Percentiles rank a stretch among this genome's conserved stretches.
Evolutionary conservation across 2,888 invertebrate species (phyloP).

Genomic region (Ischnus inquisitorius): DNA sequence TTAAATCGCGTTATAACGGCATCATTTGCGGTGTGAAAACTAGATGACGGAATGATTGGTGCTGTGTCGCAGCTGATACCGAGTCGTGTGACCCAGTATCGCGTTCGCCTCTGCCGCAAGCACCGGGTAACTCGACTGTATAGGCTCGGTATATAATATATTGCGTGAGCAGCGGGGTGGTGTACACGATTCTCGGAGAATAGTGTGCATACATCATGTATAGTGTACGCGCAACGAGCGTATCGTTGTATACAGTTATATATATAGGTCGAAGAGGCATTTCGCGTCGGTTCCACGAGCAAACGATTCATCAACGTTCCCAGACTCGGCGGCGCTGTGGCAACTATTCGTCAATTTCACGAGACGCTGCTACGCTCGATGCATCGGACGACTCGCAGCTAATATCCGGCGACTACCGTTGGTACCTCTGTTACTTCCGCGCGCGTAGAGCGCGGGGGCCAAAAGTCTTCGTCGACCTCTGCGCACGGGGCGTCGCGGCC

Average conservation of each 20-base stretch:
- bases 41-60: constrained; percentile 53
- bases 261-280: constrained; percentile 31
- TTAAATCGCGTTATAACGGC: constrained; percentile 13
- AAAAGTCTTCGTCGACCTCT: constrained; percentile 55
- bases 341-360: constrained; percentile 79
- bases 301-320: constrained; percentile 77
- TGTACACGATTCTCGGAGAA: constrained; percentile 51
- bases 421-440: constrained; percentile 54
- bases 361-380: constrained; percentile 71
- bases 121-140: not conserved
- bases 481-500: constrained; percentile 40
- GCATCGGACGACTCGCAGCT: constrained; percentile 72
- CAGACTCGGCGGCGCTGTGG: constrained; percentile 66
- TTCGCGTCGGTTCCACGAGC: constrained; percentile 55
- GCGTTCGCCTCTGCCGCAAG: constrained; percentile 40
- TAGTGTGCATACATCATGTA: constrained; percentile 52
- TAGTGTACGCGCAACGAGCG: constrained; percentile 43
- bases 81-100: constrained; percentile 49
- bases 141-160: constrained; percentile 50
- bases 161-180: constrained; percentile 49
- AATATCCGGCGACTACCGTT: constrained; percentile 73
- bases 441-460: constrained; percentile 25
- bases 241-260: constrained; percentile 6
- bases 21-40: constrained; percentile 24
- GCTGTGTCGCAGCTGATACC: constrained; percentile 30